These are phyloP conservation scores for Myotis daubentonii DNA, from an alignment of 2,797 vertebrate species.

Conservation along the genomic window DNA sequence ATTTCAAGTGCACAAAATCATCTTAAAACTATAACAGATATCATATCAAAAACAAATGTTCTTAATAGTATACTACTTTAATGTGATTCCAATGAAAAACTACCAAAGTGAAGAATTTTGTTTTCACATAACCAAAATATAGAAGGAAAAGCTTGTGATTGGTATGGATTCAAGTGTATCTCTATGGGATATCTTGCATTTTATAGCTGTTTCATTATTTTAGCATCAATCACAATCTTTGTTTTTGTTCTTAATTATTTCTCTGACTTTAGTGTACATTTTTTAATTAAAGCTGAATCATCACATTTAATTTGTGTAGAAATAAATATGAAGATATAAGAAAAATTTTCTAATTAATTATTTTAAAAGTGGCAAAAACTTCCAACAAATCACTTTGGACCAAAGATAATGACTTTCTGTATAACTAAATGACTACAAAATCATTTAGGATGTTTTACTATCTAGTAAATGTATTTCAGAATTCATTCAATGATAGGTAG, in stretches of 20 bases:
- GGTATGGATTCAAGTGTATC: neutral
- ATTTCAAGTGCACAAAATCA: constrained; percentile 31
- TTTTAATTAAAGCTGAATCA: constrained; percentile 16
- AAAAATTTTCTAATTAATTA: neutral
- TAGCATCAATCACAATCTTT: neutral
- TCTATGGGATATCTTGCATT: neutral
- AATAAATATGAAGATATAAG: neutral
- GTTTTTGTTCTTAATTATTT: constrained; percentile 23
- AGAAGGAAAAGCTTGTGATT: neutral
- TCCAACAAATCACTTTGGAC: neutral
- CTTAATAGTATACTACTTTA: constrained; percentile 14
- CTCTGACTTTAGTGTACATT: neutral
- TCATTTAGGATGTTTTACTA: neutral
- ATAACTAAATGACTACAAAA: constrained; percentile 13
- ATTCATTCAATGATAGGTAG: neutral
- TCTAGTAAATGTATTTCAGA: constrained; percentile 7
- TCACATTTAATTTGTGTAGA: neutral
- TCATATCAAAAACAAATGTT: neutral
- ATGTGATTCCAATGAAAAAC: constrained; percentile 36
- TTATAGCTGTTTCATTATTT: constrained; percentile 18
- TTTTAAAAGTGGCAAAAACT: neutral
- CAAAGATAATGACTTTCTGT: neutral
- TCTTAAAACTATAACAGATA: neutral
- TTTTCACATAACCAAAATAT: constrained; percentile 16
- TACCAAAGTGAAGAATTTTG: constrained; percentile 10